A percentile compares a stretch with the other conserved stretches of the same genome.
phyloP scores from a whole-genome alignment of 2,888 invertebrate species.

The Latrodectus elegans region DNA sequence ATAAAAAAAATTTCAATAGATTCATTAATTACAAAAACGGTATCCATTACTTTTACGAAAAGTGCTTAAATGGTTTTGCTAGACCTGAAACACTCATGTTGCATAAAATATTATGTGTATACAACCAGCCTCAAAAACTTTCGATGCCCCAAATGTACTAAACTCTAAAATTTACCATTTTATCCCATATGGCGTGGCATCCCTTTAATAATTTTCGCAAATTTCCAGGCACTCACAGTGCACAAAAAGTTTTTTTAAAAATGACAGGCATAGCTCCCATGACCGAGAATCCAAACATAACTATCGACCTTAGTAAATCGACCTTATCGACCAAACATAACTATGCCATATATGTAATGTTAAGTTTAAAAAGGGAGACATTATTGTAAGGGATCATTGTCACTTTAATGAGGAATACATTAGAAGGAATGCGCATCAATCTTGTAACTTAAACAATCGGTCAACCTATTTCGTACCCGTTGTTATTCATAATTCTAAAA shows the following conservation, averaged over 20 bases:
- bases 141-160: too few relatives aligned
- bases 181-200: background rate
- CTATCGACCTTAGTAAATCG: too few relatives aligned
- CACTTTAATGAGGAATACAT: background rate
- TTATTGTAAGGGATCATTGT: slow-evolving; percentile 16
- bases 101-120: too few relatives aligned
- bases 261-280: background rate
- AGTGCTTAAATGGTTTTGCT: slow-evolving; percentile 2
- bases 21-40: slow-evolving; percentile 1
- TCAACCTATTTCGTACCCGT: background rate
- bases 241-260: slow-evolving; percentile 3
- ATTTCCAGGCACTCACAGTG: slow-evolving; percentile 25
- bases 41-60: background rate
- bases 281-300: background rate
- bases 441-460: slow-evolving; percentile 7
- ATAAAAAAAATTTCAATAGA: slow-evolving; percentile 37
- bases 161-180: background rate
- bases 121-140: too few relatives aligned
- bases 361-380: background rate
- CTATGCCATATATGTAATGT: slow-evolving; percentile 8
- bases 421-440: background rate
- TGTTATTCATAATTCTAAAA: slow-evolving; percentile 7
- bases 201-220: slow-evolving; percentile 9
- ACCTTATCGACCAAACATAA: background rate
- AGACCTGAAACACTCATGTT: too few relatives aligned